Base-by-base conservation (phyloP, 1,140 invertebrate genomes). In the Hirudo medicinalis region DNA sequence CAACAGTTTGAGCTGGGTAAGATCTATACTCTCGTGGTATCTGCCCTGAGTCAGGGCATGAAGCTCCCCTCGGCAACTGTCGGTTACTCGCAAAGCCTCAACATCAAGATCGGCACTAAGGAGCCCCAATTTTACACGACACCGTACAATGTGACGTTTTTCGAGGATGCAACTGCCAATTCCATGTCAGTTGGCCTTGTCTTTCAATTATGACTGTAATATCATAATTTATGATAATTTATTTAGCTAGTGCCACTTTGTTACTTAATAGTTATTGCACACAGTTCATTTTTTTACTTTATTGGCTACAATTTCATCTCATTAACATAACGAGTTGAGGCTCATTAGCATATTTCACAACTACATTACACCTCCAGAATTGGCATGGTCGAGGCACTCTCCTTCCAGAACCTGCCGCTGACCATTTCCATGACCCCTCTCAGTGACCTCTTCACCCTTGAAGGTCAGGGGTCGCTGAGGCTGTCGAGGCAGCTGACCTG, bases 371-470 rank as follows among this genome's bases (percentile, higher is more conserved):
- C 2, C 32, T 36, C 32, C 32, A 73, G 69, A n/a, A 43, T 73
- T 6, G 29, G 20, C 17, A 53, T 6, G 27, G 54, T 73, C 1
- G n/a, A 71, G 43, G 69, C 72, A 17, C 43, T 63, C 20, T 73
- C 72, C n/a, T 73, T 73, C 69, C 72, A 73, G 60, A 69, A 54
- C 36, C 36, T 71, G 22, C 43, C 69, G 0, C 32, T 73, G 22
- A 53, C 43, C 11, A 66, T 71, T 60, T 73, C 72, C 25, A 32
- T 70, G 8, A 27, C 20, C 22, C 11, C 54, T 5, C 32, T 25
- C 22, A 53, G 32, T 69, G 69, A 71, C 60, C 36, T 27, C 27
- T 17, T 40, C n/a, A 55, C 32, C n/a, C 57, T 71, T 4, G 17
- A n/a, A 0, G 43, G 43, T 15, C 43, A 49, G 13, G 43, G 43